Percentiles rank a stretch among this genome's conserved stretches.
These are phyloP conservation scores for Megaceryle alcyon DNA, from an alignment of 2,797 vertebrate species.

Conservation along the genomic window DNA sequence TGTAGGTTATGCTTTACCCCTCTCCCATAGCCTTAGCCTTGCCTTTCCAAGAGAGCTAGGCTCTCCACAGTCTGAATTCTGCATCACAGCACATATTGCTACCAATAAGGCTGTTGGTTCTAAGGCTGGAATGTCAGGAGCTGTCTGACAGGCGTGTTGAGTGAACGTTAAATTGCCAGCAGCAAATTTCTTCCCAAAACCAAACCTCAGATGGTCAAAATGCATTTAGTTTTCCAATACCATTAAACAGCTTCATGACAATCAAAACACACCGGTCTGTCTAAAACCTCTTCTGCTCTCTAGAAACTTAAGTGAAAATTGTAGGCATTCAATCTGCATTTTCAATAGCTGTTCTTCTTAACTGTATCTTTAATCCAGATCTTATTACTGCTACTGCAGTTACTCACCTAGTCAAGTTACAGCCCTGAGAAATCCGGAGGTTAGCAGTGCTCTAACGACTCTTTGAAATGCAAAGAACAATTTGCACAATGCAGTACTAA, in stretches of 20 bases:
- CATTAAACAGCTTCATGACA: slow-evolving; percentile 38
- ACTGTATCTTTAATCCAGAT: slow-evolving; percentile 14
- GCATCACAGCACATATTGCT: neutral
- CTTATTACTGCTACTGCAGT: slow-evolving; percentile 59
- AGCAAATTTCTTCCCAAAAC: slow-evolving; percentile 36
- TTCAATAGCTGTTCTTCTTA: slow-evolving; percentile 46
- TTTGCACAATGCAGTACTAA: slow-evolving; percentile 42
- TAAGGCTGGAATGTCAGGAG: neutral
- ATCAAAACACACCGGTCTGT: slow-evolving; percentile 10
- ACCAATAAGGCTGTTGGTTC: neutral
- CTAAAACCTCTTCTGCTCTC: slow-evolving; percentile 47
- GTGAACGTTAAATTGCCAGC: slow-evolving; percentile 43
- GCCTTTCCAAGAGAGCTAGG: neutral
- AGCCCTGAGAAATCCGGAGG: slow-evolving; percentile 48
- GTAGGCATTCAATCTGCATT: slow-evolving; percentile 42
- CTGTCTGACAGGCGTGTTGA: slow-evolving; percentile 29
- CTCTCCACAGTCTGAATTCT: slow-evolving; percentile 17
- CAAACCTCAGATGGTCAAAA: slow-evolving; percentile 31
- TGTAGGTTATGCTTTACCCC: neutral
- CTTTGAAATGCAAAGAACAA: slow-evolving; percentile 42
- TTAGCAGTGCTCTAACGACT: slow-evolving; percentile 33
- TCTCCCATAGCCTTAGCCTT: neutral
- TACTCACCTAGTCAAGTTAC: slow-evolving; percentile 8
- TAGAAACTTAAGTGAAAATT: slow-evolving; percentile 31
- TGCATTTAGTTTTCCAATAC: slow-evolving; percentile 9